Evolutionary conservation across 2,113 vertebrate genomes (phyloP).

Genomic region (Bubalus kerabau): DNA sequence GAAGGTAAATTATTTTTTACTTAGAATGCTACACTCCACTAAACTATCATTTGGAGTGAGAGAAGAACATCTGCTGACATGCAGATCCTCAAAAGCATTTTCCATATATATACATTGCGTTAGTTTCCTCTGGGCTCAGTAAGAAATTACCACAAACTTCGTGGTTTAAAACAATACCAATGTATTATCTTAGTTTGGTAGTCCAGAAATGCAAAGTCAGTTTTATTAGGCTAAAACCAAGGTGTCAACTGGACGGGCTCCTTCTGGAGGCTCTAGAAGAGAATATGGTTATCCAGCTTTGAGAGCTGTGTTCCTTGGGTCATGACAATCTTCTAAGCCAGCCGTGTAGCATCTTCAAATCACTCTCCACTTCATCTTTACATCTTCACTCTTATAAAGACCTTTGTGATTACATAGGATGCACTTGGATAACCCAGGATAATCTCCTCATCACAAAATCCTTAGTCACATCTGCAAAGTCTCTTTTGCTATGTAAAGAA

Average conservation of each 20-base stretch:
- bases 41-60: neutral
- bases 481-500: neutral
- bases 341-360: neutral
- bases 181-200: neutral
- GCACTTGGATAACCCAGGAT: neutral
- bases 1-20: neutral
- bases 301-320: neutral
- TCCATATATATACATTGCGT: accelerated
- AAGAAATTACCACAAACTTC: neutral
- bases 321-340: neutral
- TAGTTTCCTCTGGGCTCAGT: neutral
- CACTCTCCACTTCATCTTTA: neutral
- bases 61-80: neutral
- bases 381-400: neutral
- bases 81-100: neutral
- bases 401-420: neutral
- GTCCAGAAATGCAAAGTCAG: neutral
- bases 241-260: neutral
- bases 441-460: neutral
- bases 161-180: neutral
- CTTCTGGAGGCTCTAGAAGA: neutral
- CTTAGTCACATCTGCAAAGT: neutral
- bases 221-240: neutral
- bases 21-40: constrained; percentile 22
- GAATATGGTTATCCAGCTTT: neutral